phyloP scores from a whole-genome alignment of 2,113 vertebrate species.

The Elaphurus davidianus region DNA sequence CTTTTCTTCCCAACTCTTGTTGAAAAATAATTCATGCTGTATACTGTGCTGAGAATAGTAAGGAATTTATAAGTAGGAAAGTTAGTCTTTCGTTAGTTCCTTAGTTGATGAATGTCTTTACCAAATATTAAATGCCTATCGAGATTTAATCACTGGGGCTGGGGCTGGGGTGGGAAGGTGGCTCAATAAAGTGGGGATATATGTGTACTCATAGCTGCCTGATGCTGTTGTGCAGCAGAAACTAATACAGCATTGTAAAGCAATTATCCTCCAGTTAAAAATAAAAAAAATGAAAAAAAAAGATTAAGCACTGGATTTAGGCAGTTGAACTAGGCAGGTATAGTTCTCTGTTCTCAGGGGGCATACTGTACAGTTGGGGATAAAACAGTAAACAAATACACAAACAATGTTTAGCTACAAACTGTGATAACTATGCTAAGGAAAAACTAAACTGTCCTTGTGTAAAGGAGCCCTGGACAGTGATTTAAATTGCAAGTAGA shows the following conservation, averaged over 20 bases:
- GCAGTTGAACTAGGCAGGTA: neutral
- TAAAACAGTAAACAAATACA: neutral
- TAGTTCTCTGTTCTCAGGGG: neutral
- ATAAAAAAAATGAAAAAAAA: too few relatives aligned
- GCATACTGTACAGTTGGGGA: neutral
- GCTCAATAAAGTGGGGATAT: too few relatives aligned
- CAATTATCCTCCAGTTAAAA: too few relatives aligned
- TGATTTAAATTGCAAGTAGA: neutral
- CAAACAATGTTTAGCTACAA: neutral
- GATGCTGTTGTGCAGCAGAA: too few relatives aligned
- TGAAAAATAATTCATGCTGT: neutral
- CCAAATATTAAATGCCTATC: neutral
- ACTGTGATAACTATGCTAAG: neutral
- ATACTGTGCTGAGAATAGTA: neutral
- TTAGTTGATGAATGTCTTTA: neutral
- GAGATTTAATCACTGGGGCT: neutral
- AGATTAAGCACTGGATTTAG: neutral
- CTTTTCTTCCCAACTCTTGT: neutral
- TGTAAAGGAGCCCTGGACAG: neutral
- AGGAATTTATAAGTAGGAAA: neutral
- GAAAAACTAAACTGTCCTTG: neutral
- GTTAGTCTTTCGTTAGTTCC: neutral
- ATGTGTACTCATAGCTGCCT: too few relatives aligned
- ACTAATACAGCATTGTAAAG: too few relatives aligned
- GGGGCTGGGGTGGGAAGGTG: too few relatives aligned